phyloP scores from a whole-genome alignment of 2,113 vertebrate species.

The Macroglossus sobrinus region DNA sequence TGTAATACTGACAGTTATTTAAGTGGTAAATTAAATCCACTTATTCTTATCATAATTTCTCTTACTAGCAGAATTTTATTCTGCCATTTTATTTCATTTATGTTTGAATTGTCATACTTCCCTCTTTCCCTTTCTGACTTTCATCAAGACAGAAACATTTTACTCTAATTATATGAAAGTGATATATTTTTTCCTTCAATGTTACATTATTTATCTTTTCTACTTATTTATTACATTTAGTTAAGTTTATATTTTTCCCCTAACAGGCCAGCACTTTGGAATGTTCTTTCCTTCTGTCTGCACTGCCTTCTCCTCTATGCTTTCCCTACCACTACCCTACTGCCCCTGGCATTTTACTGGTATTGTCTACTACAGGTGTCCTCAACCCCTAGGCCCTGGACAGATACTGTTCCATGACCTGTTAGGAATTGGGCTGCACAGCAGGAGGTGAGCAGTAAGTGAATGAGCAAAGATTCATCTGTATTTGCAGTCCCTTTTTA shows the following conservation, averaged over 20 bases:
- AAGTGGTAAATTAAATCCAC: background rate
- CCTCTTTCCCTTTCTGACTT: background rate
- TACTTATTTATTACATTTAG: background rate
- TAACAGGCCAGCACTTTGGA: background rate
- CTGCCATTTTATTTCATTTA: background rate
- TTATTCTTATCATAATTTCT: background rate
- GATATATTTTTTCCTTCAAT: background rate
- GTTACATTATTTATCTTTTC: background rate
- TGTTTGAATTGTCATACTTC: background rate
- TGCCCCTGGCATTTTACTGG: no score
- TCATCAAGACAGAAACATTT: background rate
- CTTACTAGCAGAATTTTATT: background rate
- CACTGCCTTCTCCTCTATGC: background rate
- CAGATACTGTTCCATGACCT: no score
- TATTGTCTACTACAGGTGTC: background rate
- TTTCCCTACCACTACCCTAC: no score
- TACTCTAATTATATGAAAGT: background rate
- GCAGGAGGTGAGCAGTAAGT: no score
- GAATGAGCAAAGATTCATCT: no score
- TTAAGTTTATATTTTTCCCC: background rate
- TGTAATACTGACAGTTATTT: background rate
- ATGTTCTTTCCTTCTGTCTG: background rate
- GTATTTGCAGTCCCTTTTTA: no score
- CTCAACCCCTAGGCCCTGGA: no score
- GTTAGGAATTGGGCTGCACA: no score